Conservation (phyloP, 2,888 invertebrate genomes). For the Halocaridina rubra region DNA sequence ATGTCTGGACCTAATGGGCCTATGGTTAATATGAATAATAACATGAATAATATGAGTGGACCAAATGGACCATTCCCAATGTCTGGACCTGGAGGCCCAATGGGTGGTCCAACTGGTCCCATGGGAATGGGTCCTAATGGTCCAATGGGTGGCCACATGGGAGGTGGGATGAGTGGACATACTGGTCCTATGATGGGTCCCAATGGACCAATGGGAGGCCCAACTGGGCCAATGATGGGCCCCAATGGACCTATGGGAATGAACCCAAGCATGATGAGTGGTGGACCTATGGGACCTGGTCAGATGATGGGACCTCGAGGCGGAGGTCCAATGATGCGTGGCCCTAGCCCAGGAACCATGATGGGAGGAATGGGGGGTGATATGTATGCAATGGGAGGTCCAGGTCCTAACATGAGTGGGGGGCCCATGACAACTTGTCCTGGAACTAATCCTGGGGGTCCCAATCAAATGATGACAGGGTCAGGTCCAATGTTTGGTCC, state of each 20-base stretch:
- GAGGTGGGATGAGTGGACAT: constrained; percentile 67
- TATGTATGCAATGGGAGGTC: constrained; percentile 69
- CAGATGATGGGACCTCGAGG: constrained; percentile 64
- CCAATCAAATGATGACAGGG: constrained; percentile 64
- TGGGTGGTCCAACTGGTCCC: constrained; percentile 70
- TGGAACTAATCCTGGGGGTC: constrained; percentile 60
- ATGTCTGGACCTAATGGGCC: constrained; percentile 54
- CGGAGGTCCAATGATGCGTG: constrained; percentile 69
- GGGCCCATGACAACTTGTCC: constrained; percentile 64
- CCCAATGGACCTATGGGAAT: constrained; percentile 66
- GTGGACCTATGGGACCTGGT: constrained; percentile 65
- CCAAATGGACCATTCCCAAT: constrained; percentile 64
- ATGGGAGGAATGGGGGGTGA: constrained; percentile 67
- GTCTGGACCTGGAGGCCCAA: constrained; percentile 65
- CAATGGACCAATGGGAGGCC: constrained; percentile 70
- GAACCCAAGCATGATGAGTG: constrained; percentile 64
- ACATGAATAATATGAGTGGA: constrained; percentile 64
- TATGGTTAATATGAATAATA: constrained; percentile 54
- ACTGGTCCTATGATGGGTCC: constrained; percentile 69
- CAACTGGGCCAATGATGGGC: constrained; percentile 67
- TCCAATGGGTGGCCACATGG: constrained; percentile 69
- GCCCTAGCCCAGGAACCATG: constrained; percentile 67
- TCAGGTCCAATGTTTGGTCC: constrained; percentile 64
- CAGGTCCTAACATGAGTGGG: constrained; percentile 67
- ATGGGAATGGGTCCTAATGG: constrained; percentile 69